A percentile compares a stretch with the other conserved stretches of the same genome.
phyloP scores from a whole-genome alignment of 2,797 vertebrate species.

The Uromys caudimaculatus region DNA sequence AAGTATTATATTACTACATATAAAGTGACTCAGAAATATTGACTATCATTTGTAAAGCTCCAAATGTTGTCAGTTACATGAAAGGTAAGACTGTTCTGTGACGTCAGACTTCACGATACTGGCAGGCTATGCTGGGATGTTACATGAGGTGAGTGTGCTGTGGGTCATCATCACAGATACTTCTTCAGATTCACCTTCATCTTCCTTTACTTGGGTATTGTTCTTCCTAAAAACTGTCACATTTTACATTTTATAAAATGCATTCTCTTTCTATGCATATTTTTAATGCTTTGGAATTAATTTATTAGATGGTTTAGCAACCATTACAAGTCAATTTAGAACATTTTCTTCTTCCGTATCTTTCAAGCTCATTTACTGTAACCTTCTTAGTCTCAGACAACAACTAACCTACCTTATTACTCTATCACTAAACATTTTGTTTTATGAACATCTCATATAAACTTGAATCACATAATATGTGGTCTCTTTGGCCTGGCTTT shows the following conservation, averaged over 20 bases:
- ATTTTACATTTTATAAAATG: constrained; percentile 50
- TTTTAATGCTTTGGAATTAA: not conserved
- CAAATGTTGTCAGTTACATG: not conserved
- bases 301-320: not conserved
- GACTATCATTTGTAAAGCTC: not conserved
- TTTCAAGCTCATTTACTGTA: not conserved
- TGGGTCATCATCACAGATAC: not conserved
- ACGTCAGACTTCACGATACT: not conserved
- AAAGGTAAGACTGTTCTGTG: not conserved
- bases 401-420: not conserved
- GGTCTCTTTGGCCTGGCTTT: not conserved
- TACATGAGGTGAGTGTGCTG: not conserved
- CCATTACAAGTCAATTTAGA: constrained; percentile 32
- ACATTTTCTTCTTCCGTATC: not conserved
- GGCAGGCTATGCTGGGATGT: not conserved
- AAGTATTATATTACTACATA: not conserved
- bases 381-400: not conserved
- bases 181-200: not conserved
- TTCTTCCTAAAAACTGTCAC: not conserved
- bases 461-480: not conserved
- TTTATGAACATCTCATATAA: not conserved
- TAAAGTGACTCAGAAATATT: not conserved
- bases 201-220: not conserved
- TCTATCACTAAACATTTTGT: not conserved
- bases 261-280: not conserved